phyloP scores from a whole-genome alignment of 1,140 invertebrate species.

The Eriocheir sinensis region DNA sequence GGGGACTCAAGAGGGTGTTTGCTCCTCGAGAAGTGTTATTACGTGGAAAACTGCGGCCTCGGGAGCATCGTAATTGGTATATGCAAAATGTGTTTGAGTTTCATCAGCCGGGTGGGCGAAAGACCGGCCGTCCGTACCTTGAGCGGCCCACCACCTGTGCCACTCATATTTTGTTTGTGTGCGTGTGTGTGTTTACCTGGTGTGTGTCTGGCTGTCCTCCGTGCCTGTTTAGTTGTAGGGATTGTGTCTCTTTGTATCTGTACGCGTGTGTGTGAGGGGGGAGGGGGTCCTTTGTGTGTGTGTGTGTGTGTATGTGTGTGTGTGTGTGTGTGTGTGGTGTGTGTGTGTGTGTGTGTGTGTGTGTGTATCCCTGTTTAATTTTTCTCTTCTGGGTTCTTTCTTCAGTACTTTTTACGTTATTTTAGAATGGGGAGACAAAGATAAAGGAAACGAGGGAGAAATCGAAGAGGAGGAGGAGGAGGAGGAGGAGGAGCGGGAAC shows the following conservation, averaged over 20 bases:
- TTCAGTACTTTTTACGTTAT: no score
- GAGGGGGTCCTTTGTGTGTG: not conserved
- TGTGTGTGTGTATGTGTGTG: no score
- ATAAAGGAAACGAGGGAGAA: no score
- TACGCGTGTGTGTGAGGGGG: not conserved
- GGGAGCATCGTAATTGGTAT: not conserved
- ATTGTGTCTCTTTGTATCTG: not conserved
- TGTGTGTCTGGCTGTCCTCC: no score
- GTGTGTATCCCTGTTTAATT: not conserved
- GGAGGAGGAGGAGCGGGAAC: no score
- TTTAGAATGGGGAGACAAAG: no score
- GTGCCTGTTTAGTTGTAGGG: no score
- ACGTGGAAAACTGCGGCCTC: not conserved
- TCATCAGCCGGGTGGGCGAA: constrained; percentile 8
- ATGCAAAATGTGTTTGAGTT: constrained; percentile 13
- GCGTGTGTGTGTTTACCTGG: not conserved
- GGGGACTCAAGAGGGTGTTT: not conserved
- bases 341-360: no score
- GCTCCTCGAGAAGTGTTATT: not conserved
- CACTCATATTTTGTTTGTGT: not conserved
- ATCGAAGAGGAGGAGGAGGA: no score
- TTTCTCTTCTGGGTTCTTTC: no score
- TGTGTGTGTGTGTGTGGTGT: no score
- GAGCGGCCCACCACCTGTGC: not conserved
- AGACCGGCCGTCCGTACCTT: not conserved